Base-by-base conservation (phyloP, 1,140 invertebrate genomes). In the Laupala kohalensis region DNA sequence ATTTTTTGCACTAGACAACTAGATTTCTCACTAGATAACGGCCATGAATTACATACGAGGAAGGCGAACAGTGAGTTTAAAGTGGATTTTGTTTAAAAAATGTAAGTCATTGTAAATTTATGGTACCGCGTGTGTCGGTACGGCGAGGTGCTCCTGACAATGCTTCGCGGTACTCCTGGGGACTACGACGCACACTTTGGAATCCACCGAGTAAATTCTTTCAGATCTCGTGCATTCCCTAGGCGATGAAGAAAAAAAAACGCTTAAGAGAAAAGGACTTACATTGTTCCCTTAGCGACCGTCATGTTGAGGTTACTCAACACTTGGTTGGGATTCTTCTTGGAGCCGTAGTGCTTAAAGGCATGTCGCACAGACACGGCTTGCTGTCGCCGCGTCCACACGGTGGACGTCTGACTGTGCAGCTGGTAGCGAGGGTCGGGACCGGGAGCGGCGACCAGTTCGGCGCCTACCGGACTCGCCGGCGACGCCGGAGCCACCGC, bases 251-350 rank as follows among this genome's bases (percentile, higher is more conserved):
- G 53, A 62, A 13, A 62, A 62, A n/a, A 62, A 62, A 62, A 62
- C 53, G 53, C n/a, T 62, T 62, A n/a, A n/a, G 53, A 13, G n/a
- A n/a, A 24, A 6, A 37, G 25, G 24, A 90, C 91, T 92, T 83
- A 94, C 92, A 95, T 96, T 66, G 91, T 91, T 73, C 94, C 93
- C 81, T 94, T 94, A 66, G 90, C 89, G 64, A 96, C 93, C 62
- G 92, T 94, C 90, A 96, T 93, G 81, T 90, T 92, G 25, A 96
- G 86, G 75, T 93, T 92, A 75, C 90, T 89, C 66, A 97, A 84
- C 27, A 96, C 92, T 65, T 90, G 88, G 77, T 92, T 90, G 23
- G 91, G 89, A 72, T 89, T 89, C 76, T 90, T 92, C 78, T 89
- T 92, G 77, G 89, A 89, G 64, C 93, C 93, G 78, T 96, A 96